Base-by-base conservation (phyloP, 2,888 invertebrate genomes). In the Carcina quercana region DNA sequence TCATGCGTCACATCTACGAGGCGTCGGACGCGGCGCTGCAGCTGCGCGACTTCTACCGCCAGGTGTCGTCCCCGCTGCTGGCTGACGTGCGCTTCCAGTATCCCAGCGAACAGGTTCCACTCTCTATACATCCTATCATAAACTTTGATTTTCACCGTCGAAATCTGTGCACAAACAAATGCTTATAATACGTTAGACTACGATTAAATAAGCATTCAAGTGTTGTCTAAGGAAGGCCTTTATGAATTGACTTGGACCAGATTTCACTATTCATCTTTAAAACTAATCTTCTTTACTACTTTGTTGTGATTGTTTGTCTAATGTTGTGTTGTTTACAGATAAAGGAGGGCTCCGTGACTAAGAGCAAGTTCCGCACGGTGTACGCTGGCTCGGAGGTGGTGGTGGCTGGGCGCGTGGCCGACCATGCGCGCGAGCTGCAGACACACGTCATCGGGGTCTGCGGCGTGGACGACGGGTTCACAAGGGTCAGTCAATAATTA, bases 1-100 rank as follows among this genome's bases (percentile, higher is more conserved):
- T 90, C 62, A 87, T 89, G 49, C 74, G 90, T 2, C 88, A 88
- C 59, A 91, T 93, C 43, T 91, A 91, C 67, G 90, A 89, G 59
- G 89, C 87, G n/a, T 83, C 89, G 0, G 91, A 91, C 58, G 89
- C 91, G 2, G 84, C 86, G 39, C 62, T 88, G 24, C 91, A 92
- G 61, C 72, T 92, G 25, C 73, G 86, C 28, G 86, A 87, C 57
- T 91, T 90, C 70, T 91, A 89, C 73, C 79, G 80, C 20, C 87
- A 89, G 65, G 88, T 93, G 34, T 86, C 91, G 0, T 89, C 89
- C 4, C 91, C 92, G 1, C 72, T 91, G 6, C 72, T 92, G 28
- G 75, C 87, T 1, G 85, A 91, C 51, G 87, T 92, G 34, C 79
- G 84, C 10, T 89, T 92, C 58, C 74, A 76, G 30, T 92, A 91